Evolutionary conservation across 2,888 invertebrate genomes (phyloP), one percentile per base, ranked within the genome.

Genomic region (Danaus chrysippus): DNA sequence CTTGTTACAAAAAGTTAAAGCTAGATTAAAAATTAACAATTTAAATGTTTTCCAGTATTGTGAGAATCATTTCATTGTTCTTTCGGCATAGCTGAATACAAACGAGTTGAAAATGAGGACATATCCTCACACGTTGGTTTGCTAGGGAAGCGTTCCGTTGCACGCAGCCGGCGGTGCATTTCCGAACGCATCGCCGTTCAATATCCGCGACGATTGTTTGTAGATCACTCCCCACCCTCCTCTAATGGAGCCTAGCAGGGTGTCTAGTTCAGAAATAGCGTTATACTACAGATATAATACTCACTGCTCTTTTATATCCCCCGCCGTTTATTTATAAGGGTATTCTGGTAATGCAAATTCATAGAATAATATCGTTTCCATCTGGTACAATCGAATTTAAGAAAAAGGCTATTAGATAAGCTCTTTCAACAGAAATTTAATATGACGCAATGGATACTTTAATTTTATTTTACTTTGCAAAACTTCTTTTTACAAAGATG

Each of bases 181-280:
- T 88, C 88, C 89, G 79, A 87, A 90, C 87, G 87, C 89, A 88
- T 84, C 84, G 78, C 76, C 87, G 88, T 88, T 90, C 89, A 89
- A 90, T 89, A 90, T 89, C 88, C 88, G 86, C 84, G 84, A 79
- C 84, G 81, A 88, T 89, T 89, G 89, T 90, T 88, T 89, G 89
- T 82, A 79, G 81, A 84, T 76, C 77, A 77, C 63, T 70, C 71
- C 71, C 71, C 66, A 65, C 63, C 63, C 72, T 70, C 68, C 72
- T 74, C 75, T 76, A 77, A 77, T 78, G 74, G 75, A 76, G 73
- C 75, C 68, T 71, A 68, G 73, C 71, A 67, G 73, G 75, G 73
- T 74, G 73, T 74, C 72, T 72, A 68, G 70, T 79, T 84, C 83
- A 84, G 83, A 84, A 82, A 85, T 84, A 83, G 78, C 79, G 77